Evolutionary conservation across 1,140 invertebrate species (phyloP).

Genomic region (Homarus americanus): DNA sequence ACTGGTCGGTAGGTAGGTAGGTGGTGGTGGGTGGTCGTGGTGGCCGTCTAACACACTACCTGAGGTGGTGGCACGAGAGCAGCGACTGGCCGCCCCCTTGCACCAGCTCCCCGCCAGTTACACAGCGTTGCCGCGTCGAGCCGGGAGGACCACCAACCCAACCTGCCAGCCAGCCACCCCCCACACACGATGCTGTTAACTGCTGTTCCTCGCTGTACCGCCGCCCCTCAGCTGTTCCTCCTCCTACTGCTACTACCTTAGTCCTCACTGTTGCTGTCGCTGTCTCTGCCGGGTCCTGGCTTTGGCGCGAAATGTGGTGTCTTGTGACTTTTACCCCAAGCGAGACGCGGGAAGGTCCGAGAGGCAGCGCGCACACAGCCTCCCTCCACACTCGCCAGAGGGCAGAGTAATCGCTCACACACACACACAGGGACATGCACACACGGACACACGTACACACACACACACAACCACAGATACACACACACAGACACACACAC

Average conservation of each 20-base stretch:
- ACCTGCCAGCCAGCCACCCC: too few species aligned
- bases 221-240: background rate
- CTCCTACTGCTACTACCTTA: background rate
- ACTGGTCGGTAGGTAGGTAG: background rate
- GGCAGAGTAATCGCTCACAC: slow-evolving; percentile 5
- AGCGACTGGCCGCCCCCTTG: background rate
- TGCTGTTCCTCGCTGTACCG: too few species aligned
- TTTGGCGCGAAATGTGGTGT: slow-evolving; percentile 12
- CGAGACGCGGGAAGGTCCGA: background rate
- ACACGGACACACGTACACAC: background rate
- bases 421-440: background rate
- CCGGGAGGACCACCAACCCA: too few species aligned
- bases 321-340: background rate
- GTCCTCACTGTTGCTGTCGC: background rate
- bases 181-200: background rate
- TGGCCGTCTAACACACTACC: background rate
- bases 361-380: background rate
- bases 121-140: slow-evolving; percentile 12
- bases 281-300: background rate
- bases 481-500: background rate
- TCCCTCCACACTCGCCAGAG: background rate
- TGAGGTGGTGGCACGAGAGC: background rate
- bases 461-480: background rate
- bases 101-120: background rate
- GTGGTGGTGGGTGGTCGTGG: background rate